Conservation (phyloP, 1,140 invertebrate genomes). For the Drosophila bocqueti region DNA sequence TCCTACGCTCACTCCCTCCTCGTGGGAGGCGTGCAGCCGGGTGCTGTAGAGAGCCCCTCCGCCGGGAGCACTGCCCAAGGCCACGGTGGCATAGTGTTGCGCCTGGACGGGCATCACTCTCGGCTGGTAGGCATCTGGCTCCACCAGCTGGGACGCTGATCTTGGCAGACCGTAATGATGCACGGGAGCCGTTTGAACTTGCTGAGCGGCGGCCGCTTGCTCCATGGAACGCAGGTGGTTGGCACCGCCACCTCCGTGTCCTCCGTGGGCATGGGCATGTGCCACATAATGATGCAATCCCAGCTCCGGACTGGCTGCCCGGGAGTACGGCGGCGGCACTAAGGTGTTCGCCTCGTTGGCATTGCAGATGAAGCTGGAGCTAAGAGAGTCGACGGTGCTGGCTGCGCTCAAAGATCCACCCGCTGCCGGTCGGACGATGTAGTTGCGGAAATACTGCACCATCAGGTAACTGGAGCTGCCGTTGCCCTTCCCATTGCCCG, state of each 20-base stretch:
- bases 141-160: constrained; percentile 80
- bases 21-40: constrained; percentile 60
- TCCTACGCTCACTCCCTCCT: constrained; percentile 27
- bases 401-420: constrained; percentile 91
- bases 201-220: constrained; percentile 50
- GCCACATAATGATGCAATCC: constrained; percentile 84
- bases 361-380: constrained; percentile 93
- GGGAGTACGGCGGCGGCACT: constrained; percentile 93
- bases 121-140: constrained; percentile 44
- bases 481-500: constrained; percentile 86
- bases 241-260: not conserved
- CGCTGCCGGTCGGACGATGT: constrained; percentile 89
- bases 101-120: constrained; percentile 19
- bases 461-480: constrained; percentile 91
- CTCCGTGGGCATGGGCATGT: constrained; percentile 56
- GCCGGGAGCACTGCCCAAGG: constrained; percentile 46
- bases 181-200: constrained; percentile 7
- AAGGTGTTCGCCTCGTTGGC: constrained; percentile 92
- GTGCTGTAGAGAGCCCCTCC: constrained; percentile 57
- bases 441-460: constrained; percentile 92
- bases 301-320: constrained; percentile 89
- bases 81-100: constrained; percentile 65
- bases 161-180: constrained; percentile 64
- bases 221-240: constrained; percentile 28
- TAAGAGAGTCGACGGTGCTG: constrained; percentile 92